Percentiles rank a stretch among this genome's conserved stretches.
Conservation (phyloP, 2,888 invertebrate species). For the Steinernema scapterisci region DNA sequence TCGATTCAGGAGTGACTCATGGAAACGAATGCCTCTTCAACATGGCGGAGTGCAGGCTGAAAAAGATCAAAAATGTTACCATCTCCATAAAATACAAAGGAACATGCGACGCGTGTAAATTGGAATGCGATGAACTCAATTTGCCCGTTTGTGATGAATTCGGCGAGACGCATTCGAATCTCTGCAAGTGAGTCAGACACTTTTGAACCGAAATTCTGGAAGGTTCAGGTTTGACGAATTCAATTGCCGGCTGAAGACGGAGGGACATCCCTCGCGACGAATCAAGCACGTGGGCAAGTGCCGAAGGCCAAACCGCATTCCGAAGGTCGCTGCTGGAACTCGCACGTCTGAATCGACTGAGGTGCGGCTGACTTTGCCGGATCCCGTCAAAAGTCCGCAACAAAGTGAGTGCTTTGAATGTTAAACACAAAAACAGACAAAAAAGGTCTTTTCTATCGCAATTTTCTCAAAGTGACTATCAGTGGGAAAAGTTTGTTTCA, state of each 20-base stretch:
- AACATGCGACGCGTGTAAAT: constrained; percentile 33
- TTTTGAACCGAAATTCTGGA: constrained; percentile 28
- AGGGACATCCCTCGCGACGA: background rate
- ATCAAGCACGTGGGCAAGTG: background rate
- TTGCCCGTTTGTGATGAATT: constrained; percentile 7
- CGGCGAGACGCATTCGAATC: background rate
- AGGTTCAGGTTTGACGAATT: background rate
- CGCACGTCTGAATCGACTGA: background rate
- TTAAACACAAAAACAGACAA: too few species aligned
- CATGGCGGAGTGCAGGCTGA: constrained; percentile 49
- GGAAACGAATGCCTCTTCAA: constrained; percentile 58
- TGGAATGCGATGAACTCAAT: background rate
- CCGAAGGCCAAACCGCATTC: background rate
- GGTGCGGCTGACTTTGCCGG: background rate
- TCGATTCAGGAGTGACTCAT: constrained; percentile 49
- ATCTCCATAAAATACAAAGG: constrained; percentile 46
- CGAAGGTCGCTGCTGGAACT: background rate
- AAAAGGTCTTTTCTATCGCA: too few species aligned
- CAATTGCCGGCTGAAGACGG: constrained; percentile 1
- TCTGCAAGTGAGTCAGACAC: constrained; percentile 47
- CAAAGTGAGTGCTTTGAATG: background rate
- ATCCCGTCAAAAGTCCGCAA: background rate
- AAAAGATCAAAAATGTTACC: constrained; percentile 41
- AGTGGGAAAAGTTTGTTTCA: background rate
- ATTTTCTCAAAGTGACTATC: too few species aligned